These are phyloP conservation scores for Oscheius sp. DNA, from an alignment of 2,888 invertebrate genomes.

Conservation along the genomic window DNA sequence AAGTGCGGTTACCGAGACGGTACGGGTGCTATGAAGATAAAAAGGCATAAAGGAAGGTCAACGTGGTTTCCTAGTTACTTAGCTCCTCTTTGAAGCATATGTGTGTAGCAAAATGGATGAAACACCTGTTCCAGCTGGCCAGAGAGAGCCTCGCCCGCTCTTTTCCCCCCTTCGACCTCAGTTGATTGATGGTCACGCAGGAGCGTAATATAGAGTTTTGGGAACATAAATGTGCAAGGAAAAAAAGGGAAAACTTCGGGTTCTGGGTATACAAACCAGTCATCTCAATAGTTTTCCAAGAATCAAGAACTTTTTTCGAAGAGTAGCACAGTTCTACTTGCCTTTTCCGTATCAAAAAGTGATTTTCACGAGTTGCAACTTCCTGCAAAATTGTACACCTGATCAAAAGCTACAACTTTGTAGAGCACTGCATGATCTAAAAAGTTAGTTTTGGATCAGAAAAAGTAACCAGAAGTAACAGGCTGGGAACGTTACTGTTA, in stretches of 20 bases:
- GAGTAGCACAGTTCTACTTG: too few relatives aligned
- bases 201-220: not conserved
- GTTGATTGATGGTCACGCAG: not conserved
- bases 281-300: not conserved
- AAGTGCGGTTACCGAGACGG: too few relatives aligned
- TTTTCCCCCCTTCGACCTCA: too few relatives aligned
- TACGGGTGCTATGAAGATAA: not conserved
- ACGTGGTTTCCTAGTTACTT: too few relatives aligned
- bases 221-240: not conserved
- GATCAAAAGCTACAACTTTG: too few relatives aligned
- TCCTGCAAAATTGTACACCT: too few relatives aligned
- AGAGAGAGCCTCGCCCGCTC: not conserved
- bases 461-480: too few relatives aligned
- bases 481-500: too few relatives aligned
- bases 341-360: too few relatives aligned
- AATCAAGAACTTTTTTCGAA: not conserved
- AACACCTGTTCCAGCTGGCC: constrained; percentile 9
- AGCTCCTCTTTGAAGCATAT: not conserved
- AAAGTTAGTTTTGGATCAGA: too few relatives aligned
- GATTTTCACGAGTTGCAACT: too few relatives aligned
- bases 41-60: not conserved
- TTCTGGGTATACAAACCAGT: not conserved
- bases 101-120: not conserved
- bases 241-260: not conserved
- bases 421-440: too few relatives aligned